Evolutionary conservation across 1,140 invertebrate species (phyloP), one percentile per base, ranked within the genome.

Genomic region (Ceratina calcarata): DNA sequence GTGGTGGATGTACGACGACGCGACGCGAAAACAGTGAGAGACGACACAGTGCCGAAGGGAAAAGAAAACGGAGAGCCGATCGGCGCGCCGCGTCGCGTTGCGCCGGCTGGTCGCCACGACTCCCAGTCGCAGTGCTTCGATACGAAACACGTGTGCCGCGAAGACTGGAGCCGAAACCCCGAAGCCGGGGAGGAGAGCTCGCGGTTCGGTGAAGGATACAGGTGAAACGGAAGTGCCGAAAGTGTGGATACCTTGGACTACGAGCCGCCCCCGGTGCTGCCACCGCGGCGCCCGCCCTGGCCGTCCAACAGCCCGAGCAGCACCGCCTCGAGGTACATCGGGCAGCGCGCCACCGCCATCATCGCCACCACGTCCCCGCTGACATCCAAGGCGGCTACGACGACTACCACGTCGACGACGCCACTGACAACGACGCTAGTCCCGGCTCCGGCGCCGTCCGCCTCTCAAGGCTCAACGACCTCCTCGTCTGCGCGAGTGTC

Each of bases 191-290:
- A 79, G 80, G 77, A 67, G 61, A 15, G n/a, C 49, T 69, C 53
- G 77, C 69, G 69, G 57, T 71, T 60, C 69, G 61, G 77, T 79
- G 77, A 73, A 79, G 86, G 82, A 82, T 85, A 86, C 86, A 84
- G 82, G 84, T 82, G 84, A 86, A 78, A 66, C 70, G 73, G 64
- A 78, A 86, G 87, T 87, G 86, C 71, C 80, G 84, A 87, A 85
- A 87, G 86, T 84, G 85, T 83, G 85, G 82, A 88, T 86, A 86
- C 92, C 92, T 91, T 92, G 91, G 91, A 92, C 91, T 91, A 91
- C 88, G 89, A 88, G 87, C 91, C 90, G 92, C 89, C 92, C 89
- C 92, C 92, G 92, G 92, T 92, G 91, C 91, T 93, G 91, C 92
- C 92, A 60, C 91, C 92, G 91, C 91, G 92, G 92, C 91, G 91